phyloP scores from a whole-genome alignment of 2,113 vertebrate species.

The Mormyrus iriodes region DNA sequence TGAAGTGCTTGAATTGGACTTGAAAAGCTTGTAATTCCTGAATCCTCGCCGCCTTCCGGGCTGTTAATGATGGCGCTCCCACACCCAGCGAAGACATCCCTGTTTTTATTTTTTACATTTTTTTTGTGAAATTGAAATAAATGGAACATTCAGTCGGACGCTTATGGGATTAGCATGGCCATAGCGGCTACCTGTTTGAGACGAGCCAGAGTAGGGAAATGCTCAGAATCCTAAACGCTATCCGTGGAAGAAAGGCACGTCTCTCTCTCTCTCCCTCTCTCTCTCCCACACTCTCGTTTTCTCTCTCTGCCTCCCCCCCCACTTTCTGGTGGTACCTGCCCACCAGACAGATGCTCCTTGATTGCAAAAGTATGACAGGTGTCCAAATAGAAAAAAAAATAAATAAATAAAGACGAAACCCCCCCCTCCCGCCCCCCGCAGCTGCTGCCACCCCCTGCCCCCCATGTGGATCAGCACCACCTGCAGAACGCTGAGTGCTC shows the following conservation, averaged over 20 bases:
- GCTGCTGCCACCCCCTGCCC: too few relatives aligned
- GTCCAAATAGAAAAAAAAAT: not conserved
- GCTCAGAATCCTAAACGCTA: not conserved
- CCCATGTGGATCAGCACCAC: not conserved
- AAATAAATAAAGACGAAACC: not conserved
- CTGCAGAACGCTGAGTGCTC: too few relatives aligned
- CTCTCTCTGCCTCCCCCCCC: not conserved
- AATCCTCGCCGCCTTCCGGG: constrained; percentile 28
- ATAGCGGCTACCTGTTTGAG: not conserved
- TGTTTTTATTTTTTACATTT: not conserved
- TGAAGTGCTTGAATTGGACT: constrained; percentile 39
- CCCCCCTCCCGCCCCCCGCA: too few relatives aligned
- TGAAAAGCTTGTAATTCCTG: constrained; percentile 40
- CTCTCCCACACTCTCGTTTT: not conserved
- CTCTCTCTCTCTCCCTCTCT: not conserved
- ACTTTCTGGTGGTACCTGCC: not conserved
- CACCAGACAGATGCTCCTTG: not conserved
- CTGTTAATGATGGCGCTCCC: constrained; percentile 34
- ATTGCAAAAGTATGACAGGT: not conserved
- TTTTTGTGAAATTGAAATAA: constrained; percentile 22
- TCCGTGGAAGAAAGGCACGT: not conserved
- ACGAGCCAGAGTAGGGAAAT: not conserved
- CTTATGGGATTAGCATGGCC: constrained; percentile 21
- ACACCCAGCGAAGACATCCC: not conserved
- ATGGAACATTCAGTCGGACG: not conserved